phyloP scores from a whole-genome alignment of 2,888 invertebrate species.

The Lithophane leautieri region DNA sequence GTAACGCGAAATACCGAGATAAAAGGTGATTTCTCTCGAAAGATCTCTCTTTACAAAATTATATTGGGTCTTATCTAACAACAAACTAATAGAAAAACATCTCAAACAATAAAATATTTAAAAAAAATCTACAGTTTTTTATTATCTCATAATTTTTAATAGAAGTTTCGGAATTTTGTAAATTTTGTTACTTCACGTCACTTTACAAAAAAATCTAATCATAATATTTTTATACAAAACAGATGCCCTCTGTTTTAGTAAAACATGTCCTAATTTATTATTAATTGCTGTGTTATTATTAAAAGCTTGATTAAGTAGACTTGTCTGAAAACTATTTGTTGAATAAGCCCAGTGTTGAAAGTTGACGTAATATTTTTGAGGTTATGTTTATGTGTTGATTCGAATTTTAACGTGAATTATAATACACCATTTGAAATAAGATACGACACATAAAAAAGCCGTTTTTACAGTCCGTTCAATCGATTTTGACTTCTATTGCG shows the following conservation, averaged over 20 bases:
- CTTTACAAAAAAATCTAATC: background rate
- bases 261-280: conserved; percentile 30
- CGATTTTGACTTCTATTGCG: too few relatives aligned
- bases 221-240: conserved; percentile 24
- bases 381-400: background rate
- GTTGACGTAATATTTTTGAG: conserved; percentile 12
- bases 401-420: background rate
- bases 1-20: background rate
- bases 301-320: conserved; percentile 20
- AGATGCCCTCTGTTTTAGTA: conserved; percentile 29
- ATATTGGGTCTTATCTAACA: background rate
- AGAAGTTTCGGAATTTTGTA: background rate
- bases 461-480: too few relatives aligned
- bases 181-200: background rate
- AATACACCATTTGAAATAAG: too few relatives aligned
- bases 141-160: background rate
- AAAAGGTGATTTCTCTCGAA: background rate
- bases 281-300: conserved; percentile 19
- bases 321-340: conserved; percentile 14
- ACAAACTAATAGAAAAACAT: background rate
- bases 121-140: background rate
- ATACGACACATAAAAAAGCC: too few relatives aligned
- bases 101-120: background rate
- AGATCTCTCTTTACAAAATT: background rate
- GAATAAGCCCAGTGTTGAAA: conserved; percentile 22